Percentiles rank a stretch among this genome's conserved stretches.
phyloP scores from a whole-genome alignment of 2,888 invertebrate species.

The Acanthoscelides obtectus region DNA sequence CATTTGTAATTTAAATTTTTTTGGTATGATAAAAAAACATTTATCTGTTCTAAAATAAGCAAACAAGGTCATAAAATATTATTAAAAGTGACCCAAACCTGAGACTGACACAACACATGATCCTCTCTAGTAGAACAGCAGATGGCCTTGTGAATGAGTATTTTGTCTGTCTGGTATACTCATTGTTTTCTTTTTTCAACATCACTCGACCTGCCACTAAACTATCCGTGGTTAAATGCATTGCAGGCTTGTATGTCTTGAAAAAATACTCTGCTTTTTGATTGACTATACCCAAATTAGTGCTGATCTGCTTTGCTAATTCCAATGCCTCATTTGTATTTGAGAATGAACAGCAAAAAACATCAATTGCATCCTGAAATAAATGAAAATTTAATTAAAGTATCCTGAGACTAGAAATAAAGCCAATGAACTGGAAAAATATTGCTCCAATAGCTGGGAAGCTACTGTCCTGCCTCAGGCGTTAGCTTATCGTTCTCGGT shows the following conservation, averaged over 20 bases:
- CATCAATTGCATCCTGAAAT: constrained; percentile 80
- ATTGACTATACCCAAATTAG: constrained; percentile 75
- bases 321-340: constrained; percentile 60
- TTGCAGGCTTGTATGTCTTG: constrained; percentile 71
- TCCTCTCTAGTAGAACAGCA: constrained; percentile 77
- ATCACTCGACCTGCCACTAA: constrained; percentile 71
- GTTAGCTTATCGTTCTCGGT: too few species aligned
- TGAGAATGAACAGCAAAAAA: constrained; percentile 79
- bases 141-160: constrained; percentile 83
- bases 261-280: constrained; percentile 79
- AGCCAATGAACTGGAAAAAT: background rate
- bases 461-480: too few species aligned
- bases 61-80: too few species aligned
- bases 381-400: background rate
- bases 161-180: constrained; percentile 42
- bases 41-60: too few species aligned
- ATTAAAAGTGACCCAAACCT: too few species aligned
- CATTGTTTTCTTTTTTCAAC: constrained; percentile 38
- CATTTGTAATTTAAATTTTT: too few species aligned
- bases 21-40: too few species aligned
- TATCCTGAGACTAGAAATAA: too few species aligned
- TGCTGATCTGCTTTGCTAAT: constrained; percentile 70
- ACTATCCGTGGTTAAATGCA: constrained; percentile 54
- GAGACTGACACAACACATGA: constrained; percentile 76
- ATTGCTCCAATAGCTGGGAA: too few species aligned